Conservation (phyloP, 1,140 invertebrate species). For the Laodelphax striatellus region DNA sequence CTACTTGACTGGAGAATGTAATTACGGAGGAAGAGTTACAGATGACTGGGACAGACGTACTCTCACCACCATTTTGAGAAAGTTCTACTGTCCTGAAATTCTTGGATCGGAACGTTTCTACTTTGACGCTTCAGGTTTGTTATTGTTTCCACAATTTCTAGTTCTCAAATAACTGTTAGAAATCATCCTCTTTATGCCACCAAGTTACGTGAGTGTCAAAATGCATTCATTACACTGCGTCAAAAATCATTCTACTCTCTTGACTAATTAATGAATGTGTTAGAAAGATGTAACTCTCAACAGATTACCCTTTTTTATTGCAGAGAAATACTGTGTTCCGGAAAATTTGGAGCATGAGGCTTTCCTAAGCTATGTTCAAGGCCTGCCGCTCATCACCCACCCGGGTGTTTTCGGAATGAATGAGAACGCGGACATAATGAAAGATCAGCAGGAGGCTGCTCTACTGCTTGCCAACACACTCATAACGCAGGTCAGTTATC, state of each 20-base stretch:
- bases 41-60: slow-evolving; percentile 90
- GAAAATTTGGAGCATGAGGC: slow-evolving; percentile 58
- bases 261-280: too few species aligned
- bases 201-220: too few species aligned
- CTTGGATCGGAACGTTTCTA: slow-evolving; percentile 27
- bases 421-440: slow-evolving; percentile 87
- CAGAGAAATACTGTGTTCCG: slow-evolving; percentile 64
- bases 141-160: too few species aligned
- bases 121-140: slow-evolving; percentile 30
- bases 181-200: too few species aligned
- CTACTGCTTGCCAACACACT: slow-evolving; percentile 67
- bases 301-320: too few species aligned
- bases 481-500: slow-evolving; percentile 62
- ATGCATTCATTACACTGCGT: too few species aligned
- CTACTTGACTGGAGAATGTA: slow-evolving; percentile 90
- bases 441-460: slow-evolving; percentile 80
- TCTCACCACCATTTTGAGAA: slow-evolving; percentile 67
- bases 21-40: slow-evolving; percentile 91
- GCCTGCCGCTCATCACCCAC: slow-evolving; percentile 63
- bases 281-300: too few species aligned
- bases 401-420: slow-evolving; percentile 89
- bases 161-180: too few species aligned
- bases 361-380: slow-evolving; percentile 64
- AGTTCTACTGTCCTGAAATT: slow-evolving; percentile 56
- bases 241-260: too few species aligned